Conservation (phyloP, 2,888 invertebrate species). For the Himalopsyche tibetana region DNA sequence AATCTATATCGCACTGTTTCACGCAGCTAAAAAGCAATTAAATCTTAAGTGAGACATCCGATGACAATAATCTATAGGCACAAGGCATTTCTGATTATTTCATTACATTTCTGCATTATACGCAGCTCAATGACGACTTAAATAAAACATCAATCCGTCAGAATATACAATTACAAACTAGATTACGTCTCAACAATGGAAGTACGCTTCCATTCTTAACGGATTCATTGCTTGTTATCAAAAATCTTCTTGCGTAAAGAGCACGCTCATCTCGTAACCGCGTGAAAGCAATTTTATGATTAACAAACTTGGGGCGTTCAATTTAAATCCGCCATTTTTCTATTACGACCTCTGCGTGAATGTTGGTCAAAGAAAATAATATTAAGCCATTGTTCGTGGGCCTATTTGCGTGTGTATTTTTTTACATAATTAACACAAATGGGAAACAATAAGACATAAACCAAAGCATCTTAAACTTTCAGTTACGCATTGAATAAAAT, state of each 20-base stretch:
- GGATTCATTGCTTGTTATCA: neutral
- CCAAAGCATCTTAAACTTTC: conserved; percentile 12
- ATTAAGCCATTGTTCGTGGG: conserved; percentile 8
- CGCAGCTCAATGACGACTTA: no score
- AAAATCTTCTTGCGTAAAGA: conserved; percentile 14
- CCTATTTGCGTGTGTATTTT: neutral
- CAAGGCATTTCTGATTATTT: no score
- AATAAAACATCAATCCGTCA: no score
- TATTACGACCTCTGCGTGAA: conserved; percentile 8
- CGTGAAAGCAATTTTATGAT: conserved; percentile 26
- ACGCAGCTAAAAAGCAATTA: no score
- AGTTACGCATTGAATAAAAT: neutral
- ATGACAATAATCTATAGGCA: no score
- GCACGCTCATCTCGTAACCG: neutral
- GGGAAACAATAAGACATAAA: conserved; percentile 3
- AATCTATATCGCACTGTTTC: no score
- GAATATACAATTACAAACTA: neutral
- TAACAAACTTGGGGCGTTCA: conserved; percentile 20
- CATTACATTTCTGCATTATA: no score
- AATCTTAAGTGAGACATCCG: no score
- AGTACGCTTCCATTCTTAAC: conserved; percentile 6
- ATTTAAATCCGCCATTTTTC: conserved; percentile 11
- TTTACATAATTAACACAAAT: conserved; percentile 15
- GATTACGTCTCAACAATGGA: conserved; percentile 4
- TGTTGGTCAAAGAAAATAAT: conserved; percentile 30